Percentiles rank a stretch among this genome's conserved stretches.
Conservation (phyloP, 2,113 vertebrate species). For the Seriola aureovittata region DNA sequence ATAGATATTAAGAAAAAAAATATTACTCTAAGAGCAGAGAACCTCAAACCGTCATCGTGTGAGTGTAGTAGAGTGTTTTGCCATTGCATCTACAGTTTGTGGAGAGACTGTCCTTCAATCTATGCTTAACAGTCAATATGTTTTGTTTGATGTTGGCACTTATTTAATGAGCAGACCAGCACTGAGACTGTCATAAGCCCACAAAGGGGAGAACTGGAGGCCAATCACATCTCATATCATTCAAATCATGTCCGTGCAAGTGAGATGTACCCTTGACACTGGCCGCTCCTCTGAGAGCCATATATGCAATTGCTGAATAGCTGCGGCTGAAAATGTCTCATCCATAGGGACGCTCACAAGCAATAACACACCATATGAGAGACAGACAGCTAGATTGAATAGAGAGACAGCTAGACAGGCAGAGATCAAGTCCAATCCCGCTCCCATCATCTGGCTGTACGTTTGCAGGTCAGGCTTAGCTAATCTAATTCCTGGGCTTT, state of each 20-base stretch:
- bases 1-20: slow-evolving; percentile 51
- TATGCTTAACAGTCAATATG: slow-evolving; percentile 27
- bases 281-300: slow-evolving; percentile 75
- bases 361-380: slow-evolving; percentile 80
- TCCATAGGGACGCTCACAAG: slow-evolving; percentile 81
- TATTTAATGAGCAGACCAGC: slow-evolving; percentile 72
- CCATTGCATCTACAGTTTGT: slow-evolving; percentile 5
- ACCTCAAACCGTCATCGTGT: slow-evolving; percentile 32
- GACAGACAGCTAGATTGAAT: slow-evolving; percentile 87
- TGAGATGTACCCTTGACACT: slow-evolving; percentile 76
- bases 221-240: slow-evolving; percentile 70
- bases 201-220: slow-evolving; percentile 61
- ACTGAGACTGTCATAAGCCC: slow-evolving; percentile 53
- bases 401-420: slow-evolving; percentile 85
- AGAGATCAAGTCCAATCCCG: slow-evolving; percentile 85
- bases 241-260: slow-evolving; percentile 79
- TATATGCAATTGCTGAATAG: slow-evolving; percentile 76
- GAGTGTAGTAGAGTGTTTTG: neutral
- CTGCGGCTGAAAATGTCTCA: slow-evolving; percentile 74
- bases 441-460: slow-evolving; percentile 81
- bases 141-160: slow-evolving; percentile 50
- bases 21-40: slow-evolving; percentile 34
- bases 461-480: slow-evolving; percentile 83
- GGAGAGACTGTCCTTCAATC: slow-evolving; percentile 12
- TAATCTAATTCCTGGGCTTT: slow-evolving; percentile 86